These are phyloP conservation scores for Plestiodon gilberti DNA, from an alignment of 2,113 vertebrate genomes.

Conservation along the genomic window DNA sequence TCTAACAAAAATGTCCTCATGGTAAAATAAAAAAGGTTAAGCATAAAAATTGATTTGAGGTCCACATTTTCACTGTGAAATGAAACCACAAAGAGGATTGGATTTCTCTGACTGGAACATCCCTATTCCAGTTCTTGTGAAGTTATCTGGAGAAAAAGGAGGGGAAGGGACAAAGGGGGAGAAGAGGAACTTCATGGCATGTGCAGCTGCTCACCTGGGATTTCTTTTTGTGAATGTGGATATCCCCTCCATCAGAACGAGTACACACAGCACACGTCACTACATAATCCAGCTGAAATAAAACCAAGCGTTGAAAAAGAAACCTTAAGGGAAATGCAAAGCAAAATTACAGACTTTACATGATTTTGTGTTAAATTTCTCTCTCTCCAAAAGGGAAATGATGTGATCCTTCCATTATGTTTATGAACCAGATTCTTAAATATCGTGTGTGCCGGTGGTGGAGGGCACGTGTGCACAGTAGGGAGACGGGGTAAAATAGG, in stretches of 20 bases:
- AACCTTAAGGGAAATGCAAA: neutral
- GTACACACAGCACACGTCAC: conserved; percentile 99
- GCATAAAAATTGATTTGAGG: neutral
- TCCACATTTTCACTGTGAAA: neutral
- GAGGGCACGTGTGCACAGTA: too few species aligned
- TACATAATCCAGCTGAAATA: conserved; percentile 90
- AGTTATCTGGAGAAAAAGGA: neutral
- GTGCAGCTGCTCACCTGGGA: conserved; percentile 85
- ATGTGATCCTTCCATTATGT: neutral
- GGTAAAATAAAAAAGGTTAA: too few species aligned
- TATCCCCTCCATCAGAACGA: conserved; percentile 92
- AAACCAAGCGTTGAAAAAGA: neutral
- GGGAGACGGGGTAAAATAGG: too few species aligned
- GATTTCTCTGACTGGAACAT: too few species aligned
- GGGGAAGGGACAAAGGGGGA: neutral
- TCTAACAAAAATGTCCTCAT: too few species aligned
- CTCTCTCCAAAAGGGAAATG: neutral
- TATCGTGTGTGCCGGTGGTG: neutral
- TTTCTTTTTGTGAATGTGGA: conserved; percentile 97
- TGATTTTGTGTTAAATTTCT: neutral
- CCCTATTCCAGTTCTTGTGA: neutral
- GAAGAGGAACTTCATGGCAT: neutral
- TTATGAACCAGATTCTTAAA: neutral
- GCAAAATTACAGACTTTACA: neutral
- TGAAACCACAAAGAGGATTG: neutral